Conservation (phyloP, 2,888 invertebrate species). For the Acanthosepion lycidas region DNA sequence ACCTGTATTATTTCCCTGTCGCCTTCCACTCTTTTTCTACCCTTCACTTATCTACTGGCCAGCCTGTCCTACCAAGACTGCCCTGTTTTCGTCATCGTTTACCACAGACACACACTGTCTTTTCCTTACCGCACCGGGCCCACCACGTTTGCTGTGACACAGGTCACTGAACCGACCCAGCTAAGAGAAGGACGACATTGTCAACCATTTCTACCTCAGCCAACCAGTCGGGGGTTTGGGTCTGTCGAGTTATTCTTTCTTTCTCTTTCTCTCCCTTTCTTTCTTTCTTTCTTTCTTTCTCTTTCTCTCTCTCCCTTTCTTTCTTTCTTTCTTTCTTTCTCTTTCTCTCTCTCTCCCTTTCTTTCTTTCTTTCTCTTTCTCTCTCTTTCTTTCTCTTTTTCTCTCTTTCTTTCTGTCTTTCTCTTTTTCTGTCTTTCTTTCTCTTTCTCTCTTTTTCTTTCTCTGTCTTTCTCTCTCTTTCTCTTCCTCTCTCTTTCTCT, state of each 20-base stretch:
- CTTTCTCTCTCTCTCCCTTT: too few species aligned
- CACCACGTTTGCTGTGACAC: not conserved
- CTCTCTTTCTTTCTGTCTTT: too few species aligned
- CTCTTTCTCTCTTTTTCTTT: not conserved
- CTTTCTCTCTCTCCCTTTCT: too few species aligned
- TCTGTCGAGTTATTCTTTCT: not conserved
- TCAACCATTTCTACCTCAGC: not conserved
- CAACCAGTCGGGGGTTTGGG: not conserved
- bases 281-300: too few species aligned
- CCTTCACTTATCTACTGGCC: not conserved
- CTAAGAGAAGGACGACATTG: not conserved
- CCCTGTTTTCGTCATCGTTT: not conserved
- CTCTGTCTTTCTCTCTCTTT: too few species aligned
- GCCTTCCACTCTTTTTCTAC: not conserved
- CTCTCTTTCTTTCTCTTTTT: too few species aligned
- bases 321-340: too few species aligned
- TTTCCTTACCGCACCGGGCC: not conserved
- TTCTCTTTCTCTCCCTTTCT: too few species aligned
- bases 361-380: too few species aligned
- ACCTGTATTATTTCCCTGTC: not conserved
- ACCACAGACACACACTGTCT: not conserved
- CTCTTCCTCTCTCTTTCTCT: too few species aligned
- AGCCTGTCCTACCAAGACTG: not conserved
- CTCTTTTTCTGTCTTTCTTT: too few species aligned
- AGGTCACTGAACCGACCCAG: not conserved